These are phyloP conservation scores for Ernsta delagoae DNA, from an alignment of 2,888 invertebrate genomes.

Conservation along the genomic window DNA sequence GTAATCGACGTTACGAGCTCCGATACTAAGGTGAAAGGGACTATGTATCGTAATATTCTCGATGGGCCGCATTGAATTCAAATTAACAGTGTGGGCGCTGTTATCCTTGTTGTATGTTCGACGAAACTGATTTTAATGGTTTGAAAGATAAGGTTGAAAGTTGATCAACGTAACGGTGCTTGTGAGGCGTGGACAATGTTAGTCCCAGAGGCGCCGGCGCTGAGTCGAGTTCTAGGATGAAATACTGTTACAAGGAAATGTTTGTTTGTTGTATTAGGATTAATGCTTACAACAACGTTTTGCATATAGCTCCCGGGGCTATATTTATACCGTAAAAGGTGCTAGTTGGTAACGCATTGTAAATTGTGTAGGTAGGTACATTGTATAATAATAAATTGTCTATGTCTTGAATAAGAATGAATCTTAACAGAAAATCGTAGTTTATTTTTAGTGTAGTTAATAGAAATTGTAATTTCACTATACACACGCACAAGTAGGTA, in stretches of 20 bases:
- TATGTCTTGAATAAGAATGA: no score
- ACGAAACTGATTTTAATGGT: background rate
- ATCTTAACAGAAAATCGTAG: no score
- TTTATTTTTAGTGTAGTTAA: no score
- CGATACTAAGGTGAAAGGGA: slow-evolving; percentile 25
- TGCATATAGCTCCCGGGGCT: background rate
- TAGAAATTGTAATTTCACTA: no score
- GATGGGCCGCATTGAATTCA: slow-evolving; percentile 67
- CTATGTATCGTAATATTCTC: slow-evolving; percentile 31
- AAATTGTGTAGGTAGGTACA: no score
- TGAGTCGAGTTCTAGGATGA: slow-evolving; percentile 43
- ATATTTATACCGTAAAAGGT: background rate
- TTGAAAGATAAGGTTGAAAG: background rate
- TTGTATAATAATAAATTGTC: no score
- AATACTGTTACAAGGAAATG: slow-evolving; percentile 38
- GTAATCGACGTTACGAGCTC: slow-evolving; percentile 13
- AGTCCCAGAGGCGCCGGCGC: slow-evolving; percentile 57
- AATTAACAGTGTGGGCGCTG: slow-evolving; percentile 66
- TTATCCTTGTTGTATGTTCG: slow-evolving; percentile 38
- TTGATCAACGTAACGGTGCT: background rate
- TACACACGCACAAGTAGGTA: no score
- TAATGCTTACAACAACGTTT: background rate
- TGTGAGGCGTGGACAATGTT: slow-evolving; percentile 12
- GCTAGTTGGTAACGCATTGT: no score
- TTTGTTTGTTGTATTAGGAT: slow-evolving; percentile 20